Evolutionary conservation across 2,888 invertebrate species (phyloP), one percentile per base, ranked within the genome.

Genomic region (Phortica okadai): DNA sequence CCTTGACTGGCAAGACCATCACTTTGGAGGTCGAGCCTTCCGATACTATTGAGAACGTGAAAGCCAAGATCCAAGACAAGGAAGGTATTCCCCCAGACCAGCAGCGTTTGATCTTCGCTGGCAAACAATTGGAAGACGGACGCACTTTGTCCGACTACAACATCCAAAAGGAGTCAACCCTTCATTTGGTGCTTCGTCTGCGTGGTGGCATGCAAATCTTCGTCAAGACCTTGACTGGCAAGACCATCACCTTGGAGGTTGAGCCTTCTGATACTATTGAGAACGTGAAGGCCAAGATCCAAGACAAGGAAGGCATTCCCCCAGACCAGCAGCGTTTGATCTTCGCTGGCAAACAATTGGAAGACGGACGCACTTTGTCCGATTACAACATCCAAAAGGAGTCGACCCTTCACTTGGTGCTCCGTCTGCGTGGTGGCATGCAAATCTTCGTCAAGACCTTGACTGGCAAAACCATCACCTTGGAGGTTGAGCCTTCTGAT

Each of bases 161-260:
- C 76, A 81, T 81, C 42, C 83, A 83, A 74, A 83, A 83, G 78
- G 83, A 83, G 76, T 83, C 83, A 0, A 83, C 83, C 0, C 42
- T 83, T 0, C 83, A 83, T 0, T 78, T 83, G 82, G 83, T 83
- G 16, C 78, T 87, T 14, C 87, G 87, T 83, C 84, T 87, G 8
- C 86, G 87, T 76, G 88, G 87, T 79, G 87, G 87, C 72, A 87
- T 86, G 87, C 87, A 88, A 73, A 87, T 87, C 62, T 87, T 87
- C 72, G 88, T 88, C 1, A 88, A 88, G 74, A 88, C 88, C 0
- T 81, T 88, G 80, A 88, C 88, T 73, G 88, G 88, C 56, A 88
- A 88, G 83, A 88, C 88, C 74, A 87, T 88, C 69, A 87, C 88
- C 6, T 78, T 88, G 74, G 88, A 88, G 56, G 88, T 87, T 1